Percentiles rank a stretch among this genome's conserved stretches.
Conservation (phyloP, 2,888 invertebrate genomes). For the Geophilus truncorum region DNA sequence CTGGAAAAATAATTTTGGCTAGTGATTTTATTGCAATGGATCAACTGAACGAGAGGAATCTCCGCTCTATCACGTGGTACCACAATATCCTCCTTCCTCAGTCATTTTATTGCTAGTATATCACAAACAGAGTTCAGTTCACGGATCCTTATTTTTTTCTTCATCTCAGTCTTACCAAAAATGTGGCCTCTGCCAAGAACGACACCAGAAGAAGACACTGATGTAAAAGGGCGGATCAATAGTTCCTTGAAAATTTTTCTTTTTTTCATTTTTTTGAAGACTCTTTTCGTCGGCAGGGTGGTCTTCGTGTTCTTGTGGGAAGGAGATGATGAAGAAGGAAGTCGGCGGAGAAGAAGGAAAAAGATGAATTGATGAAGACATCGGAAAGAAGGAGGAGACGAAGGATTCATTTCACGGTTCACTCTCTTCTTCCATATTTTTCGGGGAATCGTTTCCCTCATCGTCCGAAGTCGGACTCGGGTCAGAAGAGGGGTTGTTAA, state of each 20-base stretch:
- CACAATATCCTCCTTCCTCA: background rate
- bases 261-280: background rate
- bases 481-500: slow-evolving; percentile 57
- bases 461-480: slow-evolving; percentile 50
- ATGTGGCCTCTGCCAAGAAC: background rate
- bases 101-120: background rate
- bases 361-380: background rate
- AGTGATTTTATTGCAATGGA: background rate
- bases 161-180: background rate
- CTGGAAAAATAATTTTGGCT: background rate
- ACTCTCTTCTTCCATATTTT: background rate
- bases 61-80: background rate
- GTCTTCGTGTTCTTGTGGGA: background rate
- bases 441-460: slow-evolving; percentile 82
- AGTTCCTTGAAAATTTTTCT: background rate
- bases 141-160: background rate
- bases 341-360: background rate
- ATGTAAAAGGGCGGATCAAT: background rate
- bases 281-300: background rate
- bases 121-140: background rate
- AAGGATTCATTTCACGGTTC: background rate
- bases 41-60: background rate
- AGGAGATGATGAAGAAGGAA: background rate
- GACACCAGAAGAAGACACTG: background rate
- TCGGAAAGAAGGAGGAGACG: background rate